Evolutionary conservation across 2,113 vertebrate species (phyloP).

Genomic region (Sylvia atricapilla): DNA sequence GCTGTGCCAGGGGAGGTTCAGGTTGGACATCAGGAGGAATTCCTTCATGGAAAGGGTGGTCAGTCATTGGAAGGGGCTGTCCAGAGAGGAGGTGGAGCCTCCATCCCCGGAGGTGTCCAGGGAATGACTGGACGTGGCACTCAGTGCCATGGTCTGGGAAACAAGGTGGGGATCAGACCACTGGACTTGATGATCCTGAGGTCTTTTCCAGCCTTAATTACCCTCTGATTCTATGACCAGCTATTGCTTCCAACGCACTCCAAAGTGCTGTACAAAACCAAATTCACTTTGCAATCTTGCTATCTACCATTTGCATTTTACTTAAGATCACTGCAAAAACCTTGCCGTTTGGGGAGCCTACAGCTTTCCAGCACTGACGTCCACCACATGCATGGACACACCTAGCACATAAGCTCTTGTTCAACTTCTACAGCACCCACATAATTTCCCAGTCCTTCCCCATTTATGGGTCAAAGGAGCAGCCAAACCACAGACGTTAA

Average conservation of each 20-base stretch:
- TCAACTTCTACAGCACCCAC: background rate
- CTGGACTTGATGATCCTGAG: background rate
- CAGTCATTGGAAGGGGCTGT: background rate
- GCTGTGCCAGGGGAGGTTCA: accelerated
- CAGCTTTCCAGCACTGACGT: background rate
- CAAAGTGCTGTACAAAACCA: background rate
- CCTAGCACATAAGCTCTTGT: background rate
- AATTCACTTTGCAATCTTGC: background rate
- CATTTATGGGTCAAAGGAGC: background rate
- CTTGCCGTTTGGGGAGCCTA: background rate
- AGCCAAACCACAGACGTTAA: background rate
- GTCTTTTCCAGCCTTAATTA: background rate
- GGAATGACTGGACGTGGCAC: background rate
- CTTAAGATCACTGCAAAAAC: background rate
- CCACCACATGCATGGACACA: background rate
- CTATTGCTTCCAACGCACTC: background rate
- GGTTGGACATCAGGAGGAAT: background rate
- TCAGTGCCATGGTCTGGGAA: background rate
- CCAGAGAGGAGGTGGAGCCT: accelerated
- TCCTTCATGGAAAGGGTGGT: accelerated
- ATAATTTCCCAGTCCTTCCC: background rate
- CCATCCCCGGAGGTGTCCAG: background rate
- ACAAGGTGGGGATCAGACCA: background rate
- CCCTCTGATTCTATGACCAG: background rate
- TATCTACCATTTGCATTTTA: background rate